Evolutionary conservation across 2,888 invertebrate genomes (phyloP).

Genomic region (Hypsopygia costalis): DNA sequence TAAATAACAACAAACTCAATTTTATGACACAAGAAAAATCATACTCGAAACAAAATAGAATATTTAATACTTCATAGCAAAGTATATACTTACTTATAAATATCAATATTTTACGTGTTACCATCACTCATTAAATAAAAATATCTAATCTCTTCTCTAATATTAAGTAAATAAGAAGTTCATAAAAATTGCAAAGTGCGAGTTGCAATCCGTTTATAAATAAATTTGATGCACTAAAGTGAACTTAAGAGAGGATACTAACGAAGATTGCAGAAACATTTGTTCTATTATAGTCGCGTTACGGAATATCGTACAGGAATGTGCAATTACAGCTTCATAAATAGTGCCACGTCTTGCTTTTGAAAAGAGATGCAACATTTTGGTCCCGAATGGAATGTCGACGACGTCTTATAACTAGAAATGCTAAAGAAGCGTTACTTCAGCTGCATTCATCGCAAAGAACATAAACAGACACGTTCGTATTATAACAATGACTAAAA

Average conservation of each 20-base stretch:
- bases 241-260: conserved; percentile 3
- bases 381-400: conserved; percentile 77
- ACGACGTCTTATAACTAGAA: conserved; percentile 42
- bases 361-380: conserved; percentile 29
- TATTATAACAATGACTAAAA: conserved; percentile 57
- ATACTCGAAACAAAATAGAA: conserved; percentile 69
- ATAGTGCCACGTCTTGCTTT: conserved; percentile 1
- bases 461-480: conserved; percentile 52
- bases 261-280: not conserved
- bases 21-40: conserved; percentile 73
- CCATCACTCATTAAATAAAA: conserved; percentile 76
- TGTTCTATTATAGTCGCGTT: conserved; percentile 1
- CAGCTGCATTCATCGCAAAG: conserved; percentile 54
- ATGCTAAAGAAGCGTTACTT: conserved; percentile 26
- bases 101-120: conserved; percentile 70
- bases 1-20: conserved; percentile 74
- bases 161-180: conserved; percentile 71
- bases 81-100: conserved; percentile 60
- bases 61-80: conserved; percentile 68
- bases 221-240: conserved; percentile 10
- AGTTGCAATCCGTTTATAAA: conserved; percentile 11
- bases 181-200: conserved; percentile 44
- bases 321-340: not conserved
- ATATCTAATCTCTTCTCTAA: conserved; percentile 75
- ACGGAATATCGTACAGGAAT: not conserved